Base-by-base conservation (phyloP, 1,140 invertebrate species). In the Drosophila orosa region DNA sequence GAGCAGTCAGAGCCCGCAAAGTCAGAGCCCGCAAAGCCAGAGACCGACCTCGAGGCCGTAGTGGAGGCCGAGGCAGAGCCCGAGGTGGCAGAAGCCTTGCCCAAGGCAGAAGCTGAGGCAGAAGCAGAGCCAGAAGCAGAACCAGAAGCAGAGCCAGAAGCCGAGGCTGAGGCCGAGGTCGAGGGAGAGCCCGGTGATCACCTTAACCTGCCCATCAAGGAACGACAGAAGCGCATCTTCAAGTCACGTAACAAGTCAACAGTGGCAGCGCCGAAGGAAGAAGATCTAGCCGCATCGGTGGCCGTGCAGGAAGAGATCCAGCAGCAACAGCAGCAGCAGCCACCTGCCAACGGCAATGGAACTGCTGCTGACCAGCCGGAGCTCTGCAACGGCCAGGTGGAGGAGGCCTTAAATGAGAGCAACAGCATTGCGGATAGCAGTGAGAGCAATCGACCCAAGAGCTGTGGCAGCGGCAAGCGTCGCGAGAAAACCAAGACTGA, bases 181-280 rank as follows among this genome's bases (percentile, higher is more conserved):
- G 55, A 39, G n/a, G 27, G 5, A 10, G 47, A 47, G 5, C 12
- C 44, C 5, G 59, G 13, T 6, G 72, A 61, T 29, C 56, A 79
- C 8, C 19, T 57, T 3, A 76, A 40, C 29, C 48, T 92, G 37
- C 91, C 87, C 9, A 91, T 80, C 7, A 91, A 92, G 55, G 91
- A 92, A 40, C 75, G 86, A 0, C 80, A 90, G 17, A 91, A 92
- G 50, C 78, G 91, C 45, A 89, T 91, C 15, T 91, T 92, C 47
- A 92, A 92, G 73, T 92, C 73, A 3, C 76, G 80, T 31, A 91
- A 79, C 40, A 86, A 57, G 35, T 85, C 81, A 1, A 61, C 52
- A 15, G 45, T 54, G 65, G 50, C 27, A 12, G 37, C n/a, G 0
- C 13, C 60, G 2, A 27, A 13, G 10, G 35, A 55, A 8, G 59